phyloP scores from a whole-genome alignment of 2,888 invertebrate species.

The Mesochorus sp. region DNA sequence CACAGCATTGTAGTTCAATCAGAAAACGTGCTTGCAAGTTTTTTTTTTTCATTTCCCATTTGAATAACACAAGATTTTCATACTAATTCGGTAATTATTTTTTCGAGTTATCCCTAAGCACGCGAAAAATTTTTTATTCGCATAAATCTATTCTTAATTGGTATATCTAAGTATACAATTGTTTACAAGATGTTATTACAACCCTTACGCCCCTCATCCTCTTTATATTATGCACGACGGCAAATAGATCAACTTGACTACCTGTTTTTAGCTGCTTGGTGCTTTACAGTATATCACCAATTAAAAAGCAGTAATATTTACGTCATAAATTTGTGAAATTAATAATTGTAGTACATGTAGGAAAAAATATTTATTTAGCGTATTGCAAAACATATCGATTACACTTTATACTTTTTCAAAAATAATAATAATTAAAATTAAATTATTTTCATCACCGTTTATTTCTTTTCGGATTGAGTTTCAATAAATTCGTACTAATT shows the following conservation, averaged over 20 bases:
- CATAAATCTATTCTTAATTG: conserved; percentile 5
- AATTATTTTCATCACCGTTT: conserved; percentile 27
- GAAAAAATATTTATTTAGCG: background rate
- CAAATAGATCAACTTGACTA: background rate
- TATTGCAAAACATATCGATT: background rate
- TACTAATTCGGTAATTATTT: background rate
- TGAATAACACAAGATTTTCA: conserved; percentile 10
- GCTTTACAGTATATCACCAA: background rate
- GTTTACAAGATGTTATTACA: conserved; percentile 6
- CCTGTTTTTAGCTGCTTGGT: background rate
- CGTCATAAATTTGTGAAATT: conserved; percentile 17
- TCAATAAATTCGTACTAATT: no score
- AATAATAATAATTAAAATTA: background rate
- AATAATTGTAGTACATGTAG: conserved; percentile 8
- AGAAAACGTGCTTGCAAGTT: background rate
- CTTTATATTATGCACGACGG: background rate
- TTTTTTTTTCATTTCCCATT: conserved; percentile 11
- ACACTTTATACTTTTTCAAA: background rate
- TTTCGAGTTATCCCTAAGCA: background rate
- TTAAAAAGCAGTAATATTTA: background rate
- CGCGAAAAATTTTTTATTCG: background rate
- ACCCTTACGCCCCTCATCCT: background rate
- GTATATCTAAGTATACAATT: background rate
- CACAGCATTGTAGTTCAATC: background rate
- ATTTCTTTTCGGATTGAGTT: conserved; percentile 28